Evolutionary conservation across 2,888 invertebrate species (phyloP).

Genomic region (Tubulanus polymorphus): DNA sequence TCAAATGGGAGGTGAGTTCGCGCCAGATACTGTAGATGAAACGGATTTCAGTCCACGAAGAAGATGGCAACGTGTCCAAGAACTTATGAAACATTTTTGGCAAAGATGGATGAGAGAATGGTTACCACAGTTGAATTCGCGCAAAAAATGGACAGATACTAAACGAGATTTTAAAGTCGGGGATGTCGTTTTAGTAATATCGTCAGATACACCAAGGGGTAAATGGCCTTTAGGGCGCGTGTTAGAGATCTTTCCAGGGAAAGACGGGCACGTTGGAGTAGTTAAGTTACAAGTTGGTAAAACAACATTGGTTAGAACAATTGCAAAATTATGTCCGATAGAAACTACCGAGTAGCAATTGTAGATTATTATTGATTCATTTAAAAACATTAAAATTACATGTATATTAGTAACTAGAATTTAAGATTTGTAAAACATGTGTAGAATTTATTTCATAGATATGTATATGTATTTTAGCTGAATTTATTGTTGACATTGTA

Average conservation of each 20-base stretch:
- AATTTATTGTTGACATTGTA: too few species aligned
- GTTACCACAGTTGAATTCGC: neutral
- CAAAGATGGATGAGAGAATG: neutral
- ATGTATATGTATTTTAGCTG: too few species aligned
- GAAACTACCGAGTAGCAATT: too few species aligned
- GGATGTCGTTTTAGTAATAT: conserved; percentile 19
- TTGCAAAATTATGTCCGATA: neutral
- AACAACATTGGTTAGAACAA: neutral
- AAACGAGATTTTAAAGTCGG: conserved; percentile 12
- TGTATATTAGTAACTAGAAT: too few species aligned
- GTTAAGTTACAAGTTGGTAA: neutral
- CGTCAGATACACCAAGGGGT: conserved; percentile 12
- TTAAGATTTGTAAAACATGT: too few species aligned
- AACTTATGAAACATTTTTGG: conserved; percentile 2
- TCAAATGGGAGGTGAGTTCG: conserved; percentile 14
- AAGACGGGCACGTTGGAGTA: conserved; percentile 11
- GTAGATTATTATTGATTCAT: too few species aligned
- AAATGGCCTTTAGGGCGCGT: conserved; percentile 20
- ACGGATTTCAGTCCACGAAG: conserved; percentile 10
- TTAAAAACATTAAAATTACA: too few species aligned
- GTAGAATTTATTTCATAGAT: too few species aligned
- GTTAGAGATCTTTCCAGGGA: conserved; percentile 9
- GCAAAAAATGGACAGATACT: conserved; percentile 12
- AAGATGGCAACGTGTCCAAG: conserved; percentile 7
- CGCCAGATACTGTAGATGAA: conserved; percentile 7